A percentile compares a stretch with the other conserved stretches of the same genome.
Conservation (phyloP, 1,140 invertebrate species). For the Platorchestia sp. region DNA sequence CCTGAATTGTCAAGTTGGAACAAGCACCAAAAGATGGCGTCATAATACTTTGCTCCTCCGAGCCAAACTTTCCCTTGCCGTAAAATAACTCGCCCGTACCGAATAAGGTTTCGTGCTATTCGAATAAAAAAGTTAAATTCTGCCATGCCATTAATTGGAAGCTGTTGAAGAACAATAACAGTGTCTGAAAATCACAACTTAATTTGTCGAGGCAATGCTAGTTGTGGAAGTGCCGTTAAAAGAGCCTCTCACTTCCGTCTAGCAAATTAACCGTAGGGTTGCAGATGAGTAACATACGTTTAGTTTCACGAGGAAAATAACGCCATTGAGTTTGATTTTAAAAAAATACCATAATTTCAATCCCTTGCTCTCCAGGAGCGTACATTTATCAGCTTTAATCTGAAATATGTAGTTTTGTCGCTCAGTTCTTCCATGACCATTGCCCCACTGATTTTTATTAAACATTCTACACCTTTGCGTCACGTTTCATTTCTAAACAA, state of each 20-base stretch:
- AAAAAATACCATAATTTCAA: neutral
- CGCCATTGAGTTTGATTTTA: neutral
- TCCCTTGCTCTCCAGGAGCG: neutral
- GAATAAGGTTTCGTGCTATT: neutral
- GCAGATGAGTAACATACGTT: neutral
- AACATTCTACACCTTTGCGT: neutral
- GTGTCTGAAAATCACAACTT: neutral
- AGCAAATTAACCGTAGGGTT: neutral
- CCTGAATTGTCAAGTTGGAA: too few species aligned
- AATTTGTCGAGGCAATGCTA: neutral
- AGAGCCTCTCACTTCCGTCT: neutral
- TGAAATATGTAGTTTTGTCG: neutral
- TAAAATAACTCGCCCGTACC: neutral
- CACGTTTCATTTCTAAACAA: neutral
- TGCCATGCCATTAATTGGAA: neutral
- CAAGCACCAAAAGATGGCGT: too few species aligned
- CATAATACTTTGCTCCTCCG: too few species aligned
- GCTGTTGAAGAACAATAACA: neutral
- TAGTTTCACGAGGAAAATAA: neutral
- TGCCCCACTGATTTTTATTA: neutral
- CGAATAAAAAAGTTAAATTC: neutral
- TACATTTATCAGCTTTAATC: neutral
- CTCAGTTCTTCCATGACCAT: neutral
- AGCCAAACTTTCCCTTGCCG: too few species aligned
- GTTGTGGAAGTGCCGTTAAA: neutral